These are phyloP conservation scores for Acromyrmex charruanus DNA, from an alignment of 1,140 invertebrate species.

Conservation along the genomic window DNA sequence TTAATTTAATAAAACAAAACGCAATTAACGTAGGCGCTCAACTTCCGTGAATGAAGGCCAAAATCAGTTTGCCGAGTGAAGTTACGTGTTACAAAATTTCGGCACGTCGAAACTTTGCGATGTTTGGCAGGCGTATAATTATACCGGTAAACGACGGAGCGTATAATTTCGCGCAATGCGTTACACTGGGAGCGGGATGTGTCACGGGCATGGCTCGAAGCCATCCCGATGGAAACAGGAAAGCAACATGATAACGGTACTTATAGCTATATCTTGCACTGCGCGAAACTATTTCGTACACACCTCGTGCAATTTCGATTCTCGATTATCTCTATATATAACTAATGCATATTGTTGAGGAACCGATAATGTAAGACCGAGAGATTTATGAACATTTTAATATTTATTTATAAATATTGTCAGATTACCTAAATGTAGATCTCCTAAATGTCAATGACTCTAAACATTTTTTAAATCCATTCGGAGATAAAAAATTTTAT, in stretches of 20 bases:
- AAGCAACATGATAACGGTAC: slow-evolving; percentile 68
- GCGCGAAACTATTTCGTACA: slow-evolving; percentile 46
- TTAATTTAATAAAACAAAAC: slow-evolving; percentile 47
- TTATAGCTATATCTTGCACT: slow-evolving; percentile 56
- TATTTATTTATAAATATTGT: slow-evolving; percentile 1
- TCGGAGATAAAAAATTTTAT: not conserved
- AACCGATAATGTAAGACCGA: slow-evolving; percentile 21
- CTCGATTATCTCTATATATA: slow-evolving; percentile 14
- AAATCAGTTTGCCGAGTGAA: slow-evolving; percentile 53
- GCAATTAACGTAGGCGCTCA: slow-evolving; percentile 48
- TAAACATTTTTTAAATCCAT: not conserved
- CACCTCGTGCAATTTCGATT: slow-evolving; percentile 64
- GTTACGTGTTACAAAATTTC: slow-evolving; percentile 60
- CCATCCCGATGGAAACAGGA: slow-evolving; percentile 53
- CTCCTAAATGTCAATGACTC: not conserved
- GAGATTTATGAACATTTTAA: not conserved
- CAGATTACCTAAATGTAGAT: not conserved
- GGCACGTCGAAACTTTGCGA: slow-evolving; percentile 59
- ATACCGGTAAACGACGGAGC: slow-evolving; percentile 54
- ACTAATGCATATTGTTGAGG: not conserved
- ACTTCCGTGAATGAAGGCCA: slow-evolving; percentile 49
- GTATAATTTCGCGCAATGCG: slow-evolving; percentile 63
- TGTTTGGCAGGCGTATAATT: slow-evolving; percentile 60
- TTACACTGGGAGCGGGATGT: slow-evolving; percentile 34
- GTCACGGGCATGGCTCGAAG: slow-evolving; percentile 61